Evolutionary conservation across 2,888 invertebrate genomes (phyloP).

Genomic region (Papilio elwesi): DNA sequence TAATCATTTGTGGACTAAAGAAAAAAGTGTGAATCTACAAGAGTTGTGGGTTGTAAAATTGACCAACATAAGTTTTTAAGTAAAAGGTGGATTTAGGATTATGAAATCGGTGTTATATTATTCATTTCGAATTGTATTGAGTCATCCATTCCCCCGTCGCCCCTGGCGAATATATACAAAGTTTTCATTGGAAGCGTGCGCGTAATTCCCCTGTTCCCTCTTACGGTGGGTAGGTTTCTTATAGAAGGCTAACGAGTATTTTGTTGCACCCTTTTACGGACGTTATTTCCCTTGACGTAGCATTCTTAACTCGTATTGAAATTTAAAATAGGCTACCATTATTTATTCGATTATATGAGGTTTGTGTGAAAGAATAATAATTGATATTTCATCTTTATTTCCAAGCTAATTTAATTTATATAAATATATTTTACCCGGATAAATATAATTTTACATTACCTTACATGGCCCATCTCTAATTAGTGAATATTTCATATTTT

Average conservation of each 20-base stretch:
- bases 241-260: constrained; percentile 26
- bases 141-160: not conserved
- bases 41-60: no score
- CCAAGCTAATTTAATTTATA: no score
- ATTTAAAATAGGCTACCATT: not conserved
- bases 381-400: no score
- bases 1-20: no score
- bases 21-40: no score
- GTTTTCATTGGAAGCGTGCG: constrained; percentile 13
- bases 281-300: not conserved
- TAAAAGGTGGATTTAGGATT: not conserved
- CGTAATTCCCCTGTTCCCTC: not conserved
- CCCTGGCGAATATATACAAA: constrained; percentile 3
- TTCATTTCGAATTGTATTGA: constrained; percentile 6
- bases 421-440: no score
- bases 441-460: no score
- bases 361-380: no score
- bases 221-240: not conserved
- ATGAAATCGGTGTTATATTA: not conserved
- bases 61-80: not conserved
- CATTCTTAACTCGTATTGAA: not conserved
- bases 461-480: no score
- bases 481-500: no score
- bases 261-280: not conserved
- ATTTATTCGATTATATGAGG: not conserved